Conservation (phyloP, 2,797 vertebrate species). For the Sebastes cheni region DNA sequence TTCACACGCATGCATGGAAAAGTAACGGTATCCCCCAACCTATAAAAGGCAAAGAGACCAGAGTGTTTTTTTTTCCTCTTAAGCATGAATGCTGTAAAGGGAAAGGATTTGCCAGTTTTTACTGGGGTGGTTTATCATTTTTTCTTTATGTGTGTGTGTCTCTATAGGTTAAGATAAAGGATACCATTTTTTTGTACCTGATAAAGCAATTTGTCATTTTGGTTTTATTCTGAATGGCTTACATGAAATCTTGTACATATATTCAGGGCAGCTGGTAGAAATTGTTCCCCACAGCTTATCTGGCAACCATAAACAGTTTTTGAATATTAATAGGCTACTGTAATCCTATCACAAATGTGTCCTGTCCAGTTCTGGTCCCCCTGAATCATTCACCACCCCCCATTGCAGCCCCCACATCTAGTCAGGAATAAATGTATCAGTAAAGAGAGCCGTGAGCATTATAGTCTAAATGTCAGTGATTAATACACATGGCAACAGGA, state of each 20-base stretch:
- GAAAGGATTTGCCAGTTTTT: neutral
- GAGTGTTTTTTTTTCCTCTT: neutral
- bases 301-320: neutral
- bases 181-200: neutral
- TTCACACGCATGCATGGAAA: slow-evolving; percentile 19
- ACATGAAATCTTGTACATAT: neutral
- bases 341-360: neutral
- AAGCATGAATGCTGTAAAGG: neutral
- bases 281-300: neutral
- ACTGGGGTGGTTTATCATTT: neutral
- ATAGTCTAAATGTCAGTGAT: slow-evolving; percentile 14
- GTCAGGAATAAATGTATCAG: neutral
- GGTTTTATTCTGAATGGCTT: neutral
- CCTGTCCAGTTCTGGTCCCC: neutral
- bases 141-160: neutral
- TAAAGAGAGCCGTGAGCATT: neutral
- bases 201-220: neutral
- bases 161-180: neutral
- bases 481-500: neutral
- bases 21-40: slow-evolving; percentile 13
- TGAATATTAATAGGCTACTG: neutral
- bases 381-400: neutral
- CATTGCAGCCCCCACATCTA: neutral
- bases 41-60: slow-evolving; percentile 39
- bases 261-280: neutral